A percentile compares a stretch with the other conserved stretches of the same genome.
Evolutionary conservation across 64 coral and sea anemone genomes (phyloP).

Genomic region (Cladopsammia gracilis): DNA sequence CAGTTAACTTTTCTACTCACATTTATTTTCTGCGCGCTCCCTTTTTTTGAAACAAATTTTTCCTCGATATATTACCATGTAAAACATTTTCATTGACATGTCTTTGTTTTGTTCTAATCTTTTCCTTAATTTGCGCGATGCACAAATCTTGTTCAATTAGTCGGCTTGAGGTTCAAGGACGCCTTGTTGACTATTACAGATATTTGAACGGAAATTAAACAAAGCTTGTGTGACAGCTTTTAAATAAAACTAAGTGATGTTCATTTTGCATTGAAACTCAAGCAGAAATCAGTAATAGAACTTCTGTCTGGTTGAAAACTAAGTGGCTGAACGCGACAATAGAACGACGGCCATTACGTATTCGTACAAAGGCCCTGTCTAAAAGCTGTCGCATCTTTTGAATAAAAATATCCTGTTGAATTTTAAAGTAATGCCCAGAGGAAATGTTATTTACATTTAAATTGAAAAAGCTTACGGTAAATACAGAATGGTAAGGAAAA

Average conservation of each 20-base stretch:
- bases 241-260: conserved; percentile 7
- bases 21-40: too few species aligned
- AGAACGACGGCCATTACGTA: background rate
- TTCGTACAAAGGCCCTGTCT: background rate
- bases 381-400: conserved; percentile 40
- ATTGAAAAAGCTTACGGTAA: conserved; percentile 6
- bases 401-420: conserved; percentile 3
- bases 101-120: background rate
- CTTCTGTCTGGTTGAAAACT: background rate
- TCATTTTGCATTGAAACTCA: conserved; percentile 7
- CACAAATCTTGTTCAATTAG: conserved; percentile 2
- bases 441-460: conserved; percentile 38
- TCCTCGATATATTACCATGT: background rate
- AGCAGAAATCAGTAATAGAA: background rate
- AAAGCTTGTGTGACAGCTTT: conserved; percentile 48
- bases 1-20: too few species aligned
- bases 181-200: conserved; percentile 4
- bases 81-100: background rate
- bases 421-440: conserved; percentile 35
- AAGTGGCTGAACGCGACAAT: conserved; percentile 1
- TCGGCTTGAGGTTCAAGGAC: background rate
- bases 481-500: background rate
- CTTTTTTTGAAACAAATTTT: too few species aligned
- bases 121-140: background rate
- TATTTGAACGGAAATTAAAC: conserved; percentile 44